These are phyloP conservation scores for Hyles euphorbiae DNA, from an alignment of 1,140 invertebrate genomes.

Conservation along the genomic window DNA sequence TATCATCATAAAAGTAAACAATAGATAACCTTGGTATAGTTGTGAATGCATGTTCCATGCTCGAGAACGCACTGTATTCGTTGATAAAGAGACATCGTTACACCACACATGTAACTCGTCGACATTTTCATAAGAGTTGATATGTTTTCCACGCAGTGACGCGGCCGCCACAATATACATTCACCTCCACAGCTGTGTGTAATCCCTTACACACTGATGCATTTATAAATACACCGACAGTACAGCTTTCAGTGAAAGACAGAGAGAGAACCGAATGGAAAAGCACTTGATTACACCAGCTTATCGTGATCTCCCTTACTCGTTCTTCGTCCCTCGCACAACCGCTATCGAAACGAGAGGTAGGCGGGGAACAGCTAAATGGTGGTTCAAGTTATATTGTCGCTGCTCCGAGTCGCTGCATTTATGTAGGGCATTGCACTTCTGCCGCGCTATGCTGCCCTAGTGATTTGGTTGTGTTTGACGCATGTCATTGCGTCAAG, in stretches of 20 bases:
- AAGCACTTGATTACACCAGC: not conserved
- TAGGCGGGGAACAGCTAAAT: not conserved
- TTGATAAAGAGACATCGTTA: too few relatives aligned
- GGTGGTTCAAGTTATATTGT: not conserved
- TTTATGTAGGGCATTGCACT: conserved; percentile 29
- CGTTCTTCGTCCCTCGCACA: conserved; percentile 3
- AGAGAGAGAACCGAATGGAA: conserved; percentile 3
- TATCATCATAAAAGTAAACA: too few relatives aligned
- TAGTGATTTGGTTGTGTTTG: conserved; percentile 54
- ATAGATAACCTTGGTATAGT: too few relatives aligned
- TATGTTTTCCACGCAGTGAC: too few relatives aligned
- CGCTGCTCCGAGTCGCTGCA: not conserved
- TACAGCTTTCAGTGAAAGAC: conserved; percentile 6
- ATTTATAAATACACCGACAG: too few relatives aligned
- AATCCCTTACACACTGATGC: too few relatives aligned
- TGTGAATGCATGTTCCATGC: too few relatives aligned
- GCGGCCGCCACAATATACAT: too few relatives aligned
- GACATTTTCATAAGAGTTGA: too few relatives aligned
- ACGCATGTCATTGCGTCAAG: conserved; percentile 69
- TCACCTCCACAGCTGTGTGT: too few relatives aligned
- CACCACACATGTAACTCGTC: too few relatives aligned
- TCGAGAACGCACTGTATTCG: too few relatives aligned
- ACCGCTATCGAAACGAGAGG: not conserved
- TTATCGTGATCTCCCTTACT: conserved; percentile 3
- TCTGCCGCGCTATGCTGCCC: conserved; percentile 38